Conservation (phyloP, 2,888 invertebrate genomes). For the Ophion ventricosus region DNA sequence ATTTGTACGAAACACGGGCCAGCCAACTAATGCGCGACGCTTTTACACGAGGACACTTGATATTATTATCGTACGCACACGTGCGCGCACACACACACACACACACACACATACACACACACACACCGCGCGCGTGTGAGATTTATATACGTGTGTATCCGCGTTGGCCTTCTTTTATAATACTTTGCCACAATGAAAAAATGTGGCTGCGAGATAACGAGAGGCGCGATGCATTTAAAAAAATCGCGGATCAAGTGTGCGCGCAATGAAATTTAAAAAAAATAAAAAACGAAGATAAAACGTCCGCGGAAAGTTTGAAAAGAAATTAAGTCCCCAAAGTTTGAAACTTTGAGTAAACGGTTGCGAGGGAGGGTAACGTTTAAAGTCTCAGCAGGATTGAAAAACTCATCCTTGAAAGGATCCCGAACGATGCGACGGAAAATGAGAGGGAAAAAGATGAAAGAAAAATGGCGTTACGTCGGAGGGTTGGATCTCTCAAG, state of each 20-base stretch:
- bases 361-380: not conserved
- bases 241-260: not conserved
- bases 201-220: not conserved
- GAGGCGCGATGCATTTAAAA: slow-evolving; percentile 18
- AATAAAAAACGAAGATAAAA: not conserved
- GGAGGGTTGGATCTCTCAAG: slow-evolving; percentile 32
- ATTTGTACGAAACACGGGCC: slow-evolving; percentile 11
- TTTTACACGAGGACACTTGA: slow-evolving; percentile 13
- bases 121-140: not conserved
- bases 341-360: not conserved
- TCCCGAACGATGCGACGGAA: not conserved
- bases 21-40: slow-evolving; percentile 26
- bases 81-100: not conserved
- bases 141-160: not conserved
- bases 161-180: not conserved
- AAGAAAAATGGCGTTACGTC: slow-evolving; percentile 33
- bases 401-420: not conserved
- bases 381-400: not conserved
- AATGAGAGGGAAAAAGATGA: not conserved
- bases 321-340: not conserved
- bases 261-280: not conserved
- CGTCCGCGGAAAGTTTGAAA: not conserved
- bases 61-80: slow-evolving; percentile 10
- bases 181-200: not conserved
- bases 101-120: not conserved